phyloP scores from a whole-genome alignment of 2,113 vertebrate species.

The Tetrax tetrax region DNA sequence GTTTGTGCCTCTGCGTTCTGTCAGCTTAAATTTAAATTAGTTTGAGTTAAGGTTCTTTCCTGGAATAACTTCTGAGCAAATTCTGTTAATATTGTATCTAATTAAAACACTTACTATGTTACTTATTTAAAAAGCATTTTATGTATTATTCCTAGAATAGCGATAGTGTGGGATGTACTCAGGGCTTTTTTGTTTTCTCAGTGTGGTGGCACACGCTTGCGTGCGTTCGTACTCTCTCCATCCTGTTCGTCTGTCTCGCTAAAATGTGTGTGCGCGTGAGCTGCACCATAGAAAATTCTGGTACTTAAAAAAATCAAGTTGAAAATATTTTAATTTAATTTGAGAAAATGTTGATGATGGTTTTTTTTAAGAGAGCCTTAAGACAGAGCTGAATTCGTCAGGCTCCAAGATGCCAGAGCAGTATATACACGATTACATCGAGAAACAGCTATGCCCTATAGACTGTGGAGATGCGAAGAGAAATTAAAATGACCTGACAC shows the following conservation, averaged over 20 bases:
- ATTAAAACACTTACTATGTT: not conserved
- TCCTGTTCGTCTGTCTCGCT: not conserved
- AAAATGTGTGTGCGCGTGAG: not conserved
- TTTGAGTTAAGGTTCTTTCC: not conserved
- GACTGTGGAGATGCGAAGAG: constrained; percentile 20
- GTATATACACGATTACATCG: constrained; percentile 36
- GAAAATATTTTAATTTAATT: too few species aligned
- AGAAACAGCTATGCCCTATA: constrained; percentile 36
- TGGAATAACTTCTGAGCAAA: not conserved
- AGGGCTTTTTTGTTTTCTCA: not conserved
- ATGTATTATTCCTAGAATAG: not conserved
- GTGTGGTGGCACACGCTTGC: not conserved
- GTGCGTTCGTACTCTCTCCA: not conserved
- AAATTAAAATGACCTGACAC: constrained; percentile 42
- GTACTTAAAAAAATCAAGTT: too few species aligned
- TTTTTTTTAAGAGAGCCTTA: constrained; percentile 61
- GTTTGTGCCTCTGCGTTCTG: not conserved
- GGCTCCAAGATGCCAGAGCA: constrained; percentile 21
- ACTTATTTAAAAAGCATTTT: not conserved
- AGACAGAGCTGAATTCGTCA: constrained; percentile 37
- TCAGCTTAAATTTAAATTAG: not conserved
- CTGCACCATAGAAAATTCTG: not conserved
- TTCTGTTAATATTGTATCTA: not conserved
- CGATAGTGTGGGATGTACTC: not conserved
- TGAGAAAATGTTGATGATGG: constrained; percentile 49